Conservation (phyloP, 2,113 vertebrate species). For the Microcebus tavaratra region DNA sequence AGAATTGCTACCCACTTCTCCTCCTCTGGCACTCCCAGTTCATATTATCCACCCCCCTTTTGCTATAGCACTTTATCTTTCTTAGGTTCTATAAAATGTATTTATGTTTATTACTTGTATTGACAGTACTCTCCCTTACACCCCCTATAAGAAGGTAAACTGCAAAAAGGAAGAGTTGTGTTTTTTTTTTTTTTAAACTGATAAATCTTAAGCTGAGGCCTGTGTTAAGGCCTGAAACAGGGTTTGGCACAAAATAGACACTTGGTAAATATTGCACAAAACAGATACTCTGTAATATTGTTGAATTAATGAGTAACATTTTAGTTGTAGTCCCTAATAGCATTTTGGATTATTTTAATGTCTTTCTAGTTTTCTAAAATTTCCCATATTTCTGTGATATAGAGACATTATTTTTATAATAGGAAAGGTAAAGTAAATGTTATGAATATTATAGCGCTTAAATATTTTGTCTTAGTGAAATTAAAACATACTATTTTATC, state of each 20-base stretch:
- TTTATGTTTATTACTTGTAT: background rate
- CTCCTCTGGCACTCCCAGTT: background rate
- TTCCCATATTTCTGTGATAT: background rate
- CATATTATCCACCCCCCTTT: background rate
- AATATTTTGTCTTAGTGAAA: slow-evolving; percentile 15
- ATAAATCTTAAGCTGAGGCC: background rate
- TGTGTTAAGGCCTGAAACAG: background rate
- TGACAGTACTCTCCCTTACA: background rate
- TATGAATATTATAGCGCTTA: slow-evolving; percentile 25
- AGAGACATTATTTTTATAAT: slow-evolving; percentile 24
- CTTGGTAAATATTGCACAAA: background rate
- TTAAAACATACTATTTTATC: background rate
- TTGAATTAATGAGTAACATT: background rate
- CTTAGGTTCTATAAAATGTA: background rate
- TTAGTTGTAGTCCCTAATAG: background rate
- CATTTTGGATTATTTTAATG: slow-evolving; percentile 2
- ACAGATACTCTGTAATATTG: background rate
- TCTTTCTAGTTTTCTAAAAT: background rate
- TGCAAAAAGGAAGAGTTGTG: background rate
- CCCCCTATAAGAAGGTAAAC: background rate
- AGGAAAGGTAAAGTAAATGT: slow-evolving; percentile 31
- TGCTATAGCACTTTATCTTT: background rate
- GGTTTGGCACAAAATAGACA: background rate
- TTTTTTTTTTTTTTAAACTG: background rate
- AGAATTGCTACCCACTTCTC: background rate